Percentiles rank a stretch among this genome's conserved stretches.
Conservation (phyloP, 2,113 vertebrate genomes). For the Syngnathoides biaculeatus region DNA sequence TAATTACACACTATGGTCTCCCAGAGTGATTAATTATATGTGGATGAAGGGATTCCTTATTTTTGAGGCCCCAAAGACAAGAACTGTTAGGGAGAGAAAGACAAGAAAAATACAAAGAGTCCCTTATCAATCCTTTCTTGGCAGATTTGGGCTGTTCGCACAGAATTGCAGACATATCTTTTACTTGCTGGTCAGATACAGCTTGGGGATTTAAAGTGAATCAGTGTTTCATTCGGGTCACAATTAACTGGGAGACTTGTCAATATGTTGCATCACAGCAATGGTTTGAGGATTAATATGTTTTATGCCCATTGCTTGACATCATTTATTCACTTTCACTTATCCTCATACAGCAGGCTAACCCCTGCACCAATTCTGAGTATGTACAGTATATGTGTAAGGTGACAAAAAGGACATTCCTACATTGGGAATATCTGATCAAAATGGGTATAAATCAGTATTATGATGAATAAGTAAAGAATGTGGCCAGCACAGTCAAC, state of each 20-base stretch:
- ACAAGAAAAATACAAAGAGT: slow-evolving; percentile 62
- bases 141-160: slow-evolving; percentile 72
- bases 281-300: slow-evolving; percentile 47
- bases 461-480: not conserved
- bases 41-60: slow-evolving; percentile 76
- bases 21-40: slow-evolving; percentile 83
- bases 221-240: slow-evolving; percentile 45
- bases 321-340: slow-evolving; percentile 42
- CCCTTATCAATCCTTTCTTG: slow-evolving; percentile 72
- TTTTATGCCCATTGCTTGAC: slow-evolving; percentile 27
- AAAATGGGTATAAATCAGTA: slow-evolving; percentile 17
- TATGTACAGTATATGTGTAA: slow-evolving; percentile 30
- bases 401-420: slow-evolving; percentile 23
- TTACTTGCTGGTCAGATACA: slow-evolving; percentile 50
- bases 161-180: slow-evolving; percentile 59
- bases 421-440: slow-evolving; percentile 23
- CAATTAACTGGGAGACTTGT: slow-evolving; percentile 58
- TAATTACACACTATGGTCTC: slow-evolving; percentile 79
- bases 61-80: slow-evolving; percentile 73
- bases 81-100: slow-evolving; percentile 56
- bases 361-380: slow-evolving; percentile 20
- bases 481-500: not conserved
- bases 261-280: slow-evolving; percentile 31
- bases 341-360: slow-evolving; percentile 43
- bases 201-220: slow-evolving; percentile 52